Base-by-base conservation (phyloP, 2,113 vertebrate genomes). In the Rhizomys pruinosus region DNA sequence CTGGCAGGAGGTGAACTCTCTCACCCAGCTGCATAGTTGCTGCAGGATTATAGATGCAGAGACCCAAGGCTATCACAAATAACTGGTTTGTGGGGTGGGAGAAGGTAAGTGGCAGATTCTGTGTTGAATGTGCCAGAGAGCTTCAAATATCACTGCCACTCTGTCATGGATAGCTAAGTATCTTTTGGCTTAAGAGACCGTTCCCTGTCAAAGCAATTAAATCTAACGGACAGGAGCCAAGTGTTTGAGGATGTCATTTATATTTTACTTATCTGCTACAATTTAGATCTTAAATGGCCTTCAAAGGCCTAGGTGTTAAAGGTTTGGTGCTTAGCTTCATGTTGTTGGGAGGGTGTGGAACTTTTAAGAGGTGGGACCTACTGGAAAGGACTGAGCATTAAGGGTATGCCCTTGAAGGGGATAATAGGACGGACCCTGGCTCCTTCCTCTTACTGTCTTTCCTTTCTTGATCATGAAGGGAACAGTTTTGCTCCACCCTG, bases 111-210 rank as follows among this genome's bases (percentile, higher is more conserved):
- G 27, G 42, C 42, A 16, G 11, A 73, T 17, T 61, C 8, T 90
- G 22, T 88, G 91, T 86, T 89, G 68, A 90, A 81, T 81, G 55
- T 88, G 52, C 42, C 37, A 55, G 37, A 78, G 64, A 93, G 6
- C 63, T 94, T 88, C 22, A 77, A 71, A 82, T 73, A 20, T 84
- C 32, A 87, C 15, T 32, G 74, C 59, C n/a, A 71, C 39, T 22
- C 64, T 93, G 55, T 80, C 32, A 34, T 25, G 79, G 61, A 64
- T 64, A 61, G 61, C 88, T 61, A 57, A 72, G 11, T 59, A 69
- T 81, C 74, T 89, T 95, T 68, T 81, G 61, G 3, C 39, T 91
- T n/a, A 59, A 78, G 44, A 29, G 55, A 91, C 71, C 71, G 37
- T 80, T 91, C 47, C 15, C 61, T 66, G 44, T 72, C 74, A 66